Base-by-base conservation (phyloP, 2,113 vertebrate genomes). In the Vulpes ferrilata region DNA sequence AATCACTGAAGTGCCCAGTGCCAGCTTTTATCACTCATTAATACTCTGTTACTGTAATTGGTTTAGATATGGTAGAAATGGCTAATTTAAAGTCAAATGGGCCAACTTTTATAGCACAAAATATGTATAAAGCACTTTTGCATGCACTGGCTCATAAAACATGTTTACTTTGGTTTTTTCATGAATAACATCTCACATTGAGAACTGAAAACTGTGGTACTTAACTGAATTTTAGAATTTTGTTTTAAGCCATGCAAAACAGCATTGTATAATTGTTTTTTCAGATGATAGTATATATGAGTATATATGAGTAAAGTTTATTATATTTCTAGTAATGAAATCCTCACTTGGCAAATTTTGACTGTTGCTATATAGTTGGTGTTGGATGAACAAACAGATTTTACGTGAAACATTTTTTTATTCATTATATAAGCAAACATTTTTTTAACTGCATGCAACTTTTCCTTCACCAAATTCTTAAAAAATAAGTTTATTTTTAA, bases 191-290 rank as follows among this genome's bases (percentile, higher is more conserved):
- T 88, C 76, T 90, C 43, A 35, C 73, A 59, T 83, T 96, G 79
- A 89, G 73, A 95, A 96, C 60, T 92, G 88, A 97, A 97, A 95
- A 88, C 80, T 81, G 10, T 93, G 65, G 13, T 88, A 93, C 65
- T 96, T 96, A 89, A 67, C 59, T 96, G 20, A 15, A 85, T 96
- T 97, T 97, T 97, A 95, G n/a, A 95, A 84, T 95, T 97, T 96
- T 97, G 20, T 93, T 85, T 96, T 95, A 97, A 96, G 55, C 43
- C 43, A 80, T 85, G 38, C n/a, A 82, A 90, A 96, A 69, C 85
- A 93, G 60, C 94, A 59, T 88, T 81, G 53, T 60, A 1, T 93
- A 88, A 88, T 64, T 96, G 65, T 20, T 60, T 92, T 97, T 93
- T 96, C 55, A 90, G 62, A 82, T 93, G 89, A 90, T 73, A 86